A percentile compares a stretch with the other conserved stretches of the same genome.
Conservation (phyloP, 2,113 vertebrate genomes). For the Meles meles region DNA sequence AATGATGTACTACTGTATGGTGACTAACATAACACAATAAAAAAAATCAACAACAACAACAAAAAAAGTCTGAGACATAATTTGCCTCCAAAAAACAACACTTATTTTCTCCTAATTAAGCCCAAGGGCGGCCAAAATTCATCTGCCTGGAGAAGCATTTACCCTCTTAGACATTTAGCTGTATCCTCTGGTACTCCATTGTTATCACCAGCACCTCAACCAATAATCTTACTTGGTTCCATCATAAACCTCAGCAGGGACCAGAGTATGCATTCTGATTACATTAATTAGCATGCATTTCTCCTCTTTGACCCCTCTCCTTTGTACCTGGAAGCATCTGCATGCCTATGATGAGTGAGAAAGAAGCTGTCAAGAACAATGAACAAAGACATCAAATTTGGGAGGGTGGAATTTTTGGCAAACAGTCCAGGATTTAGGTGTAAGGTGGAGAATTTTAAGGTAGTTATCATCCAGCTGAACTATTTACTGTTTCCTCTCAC, state of each 20-base stretch:
- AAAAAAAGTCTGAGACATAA: background rate
- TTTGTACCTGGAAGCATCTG: background rate
- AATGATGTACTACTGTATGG: too few species aligned
- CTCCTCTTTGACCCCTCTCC: background rate
- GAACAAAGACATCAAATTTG: background rate
- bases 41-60: too few species aligned
- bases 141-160: background rate
- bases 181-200: background rate
- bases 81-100: background rate
- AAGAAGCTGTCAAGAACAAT: background rate
- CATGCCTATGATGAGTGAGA: background rate
- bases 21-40: too few species aligned
- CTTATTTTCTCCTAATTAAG: background rate
- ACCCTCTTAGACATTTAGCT: background rate
- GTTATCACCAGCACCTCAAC: background rate
- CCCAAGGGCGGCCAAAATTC: background rate
- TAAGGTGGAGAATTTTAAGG: background rate
- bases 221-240: background rate
- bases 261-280: background rate
- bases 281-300: background rate
- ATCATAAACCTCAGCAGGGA: background rate
- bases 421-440: background rate
- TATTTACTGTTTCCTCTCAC: background rate
- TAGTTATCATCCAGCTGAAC: background rate
- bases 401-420: background rate